Conservation (phyloP, 2,888 invertebrate genomes). For the Hermaeophaga mercurialis region DNA sequence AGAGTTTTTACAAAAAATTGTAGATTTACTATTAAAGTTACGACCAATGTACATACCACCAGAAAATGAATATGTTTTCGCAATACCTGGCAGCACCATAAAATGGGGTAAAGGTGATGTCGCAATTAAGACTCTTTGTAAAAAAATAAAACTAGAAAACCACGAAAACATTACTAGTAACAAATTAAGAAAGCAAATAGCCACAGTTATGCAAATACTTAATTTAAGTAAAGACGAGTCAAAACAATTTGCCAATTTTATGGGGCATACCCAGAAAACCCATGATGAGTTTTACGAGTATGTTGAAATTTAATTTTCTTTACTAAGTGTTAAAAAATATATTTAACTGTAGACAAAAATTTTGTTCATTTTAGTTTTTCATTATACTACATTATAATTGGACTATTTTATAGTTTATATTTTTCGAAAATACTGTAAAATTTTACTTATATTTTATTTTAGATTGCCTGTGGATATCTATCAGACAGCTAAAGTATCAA, state of each 20-base stretch:
- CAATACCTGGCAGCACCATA: conserved; percentile 37
- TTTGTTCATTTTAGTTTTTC: too few species aligned
- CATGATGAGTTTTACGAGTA: conserved; percentile 37
- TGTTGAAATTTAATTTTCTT: too few species aligned
- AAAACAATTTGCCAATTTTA: conserved; percentile 35
- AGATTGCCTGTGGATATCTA: too few species aligned
- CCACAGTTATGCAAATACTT: conserved; percentile 41
- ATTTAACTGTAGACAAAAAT: too few species aligned
- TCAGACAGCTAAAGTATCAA: too few species aligned
- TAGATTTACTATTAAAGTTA: conserved; percentile 36
- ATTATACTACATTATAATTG: too few species aligned
- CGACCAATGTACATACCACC: conserved; percentile 38
- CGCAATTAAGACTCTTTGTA: conserved; percentile 37
- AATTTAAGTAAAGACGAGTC: conserved; percentile 36
- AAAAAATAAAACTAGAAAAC: conserved; percentile 37
- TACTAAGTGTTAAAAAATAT: too few species aligned
- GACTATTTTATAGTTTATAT: too few species aligned
- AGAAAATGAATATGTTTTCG: conserved; percentile 45
- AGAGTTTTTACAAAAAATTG: conserved; percentile 35
- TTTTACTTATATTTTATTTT: too few species aligned
- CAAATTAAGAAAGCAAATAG: conserved; percentile 42
- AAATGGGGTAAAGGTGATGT: conserved; percentile 44
- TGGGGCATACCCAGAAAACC: conserved; percentile 39
- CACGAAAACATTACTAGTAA: conserved; percentile 39
- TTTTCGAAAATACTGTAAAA: too few species aligned